Conservation (phyloP, 2,797 vertebrate species). For the Channallabes apus region DNA sequence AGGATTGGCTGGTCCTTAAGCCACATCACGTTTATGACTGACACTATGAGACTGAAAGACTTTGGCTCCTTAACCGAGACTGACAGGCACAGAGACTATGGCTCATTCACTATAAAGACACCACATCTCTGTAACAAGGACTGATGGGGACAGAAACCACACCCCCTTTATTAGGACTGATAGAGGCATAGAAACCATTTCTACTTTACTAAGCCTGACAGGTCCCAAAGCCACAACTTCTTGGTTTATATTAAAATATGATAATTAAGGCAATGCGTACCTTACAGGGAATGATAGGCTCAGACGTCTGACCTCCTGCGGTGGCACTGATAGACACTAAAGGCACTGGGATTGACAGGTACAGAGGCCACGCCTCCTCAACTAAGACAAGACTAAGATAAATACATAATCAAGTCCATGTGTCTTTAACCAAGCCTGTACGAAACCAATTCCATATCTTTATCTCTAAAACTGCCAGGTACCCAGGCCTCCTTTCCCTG, state of each 20-base stretch:
- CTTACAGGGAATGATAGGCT: not conserved
- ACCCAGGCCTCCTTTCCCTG: not conserved
- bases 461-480: not conserved
- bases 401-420: not conserved
- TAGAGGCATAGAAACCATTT: not conserved
- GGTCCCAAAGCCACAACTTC: not conserved
- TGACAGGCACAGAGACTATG: not conserved
- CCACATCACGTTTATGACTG: not conserved
- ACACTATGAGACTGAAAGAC: too few species aligned
- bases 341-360: too few species aligned
- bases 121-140: not conserved
- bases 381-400: too few species aligned
- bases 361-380: not conserved
- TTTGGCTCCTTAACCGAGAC: not conserved
- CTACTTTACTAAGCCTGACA: not conserved
- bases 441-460: not conserved
- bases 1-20: not conserved
- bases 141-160: not conserved
- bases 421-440: not conserved
- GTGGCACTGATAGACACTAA: too few species aligned
- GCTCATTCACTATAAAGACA: not conserved
- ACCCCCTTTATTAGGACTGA: not conserved
- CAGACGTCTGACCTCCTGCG: not conserved
- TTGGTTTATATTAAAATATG: too few species aligned
- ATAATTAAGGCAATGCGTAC: not conserved